These are phyloP conservation scores for Apostichopus parvimensis DNA, from an alignment of 35 echinoderm and acorn worm genomes.

Conservation along the genomic window DNA sequence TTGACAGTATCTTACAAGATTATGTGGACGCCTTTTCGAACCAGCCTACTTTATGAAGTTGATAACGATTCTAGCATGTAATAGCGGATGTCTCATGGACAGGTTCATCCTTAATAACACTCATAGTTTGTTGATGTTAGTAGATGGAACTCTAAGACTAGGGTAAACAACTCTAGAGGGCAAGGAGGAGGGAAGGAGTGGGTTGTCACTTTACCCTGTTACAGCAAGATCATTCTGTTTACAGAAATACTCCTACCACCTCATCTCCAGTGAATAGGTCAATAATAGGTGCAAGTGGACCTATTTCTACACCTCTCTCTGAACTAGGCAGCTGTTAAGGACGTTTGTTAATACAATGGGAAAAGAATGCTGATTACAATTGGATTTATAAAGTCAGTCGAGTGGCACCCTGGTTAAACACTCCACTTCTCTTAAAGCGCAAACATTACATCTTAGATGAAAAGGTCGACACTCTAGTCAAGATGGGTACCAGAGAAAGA, in stretches of 20 bases:
- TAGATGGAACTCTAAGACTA: background rate
- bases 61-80: background rate
- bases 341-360: background rate
- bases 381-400: background rate
- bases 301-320: conserved; percentile 15
- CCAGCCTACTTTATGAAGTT: no score
- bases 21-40: no score
- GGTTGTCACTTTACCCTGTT: background rate
- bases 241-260: background rate
- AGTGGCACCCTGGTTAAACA: conserved; percentile 25
- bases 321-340: conserved; percentile 9
- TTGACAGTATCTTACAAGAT: no score
- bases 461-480: background rate
- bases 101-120: background rate
- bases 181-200: background rate
- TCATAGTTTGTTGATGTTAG: background rate
- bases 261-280: background rate
- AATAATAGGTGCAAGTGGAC: conserved; percentile 33
- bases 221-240: conserved; percentile 23
- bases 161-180: background rate
- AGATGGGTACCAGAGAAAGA: background rate
- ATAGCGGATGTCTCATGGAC: background rate
- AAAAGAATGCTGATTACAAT: conserved; percentile 28
- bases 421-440: background rate
- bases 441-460: conserved; percentile 24